These are phyloP conservation scores for Pangasius djambal DNA, from an alignment of 2,797 vertebrate species.

Conservation along the genomic window DNA sequence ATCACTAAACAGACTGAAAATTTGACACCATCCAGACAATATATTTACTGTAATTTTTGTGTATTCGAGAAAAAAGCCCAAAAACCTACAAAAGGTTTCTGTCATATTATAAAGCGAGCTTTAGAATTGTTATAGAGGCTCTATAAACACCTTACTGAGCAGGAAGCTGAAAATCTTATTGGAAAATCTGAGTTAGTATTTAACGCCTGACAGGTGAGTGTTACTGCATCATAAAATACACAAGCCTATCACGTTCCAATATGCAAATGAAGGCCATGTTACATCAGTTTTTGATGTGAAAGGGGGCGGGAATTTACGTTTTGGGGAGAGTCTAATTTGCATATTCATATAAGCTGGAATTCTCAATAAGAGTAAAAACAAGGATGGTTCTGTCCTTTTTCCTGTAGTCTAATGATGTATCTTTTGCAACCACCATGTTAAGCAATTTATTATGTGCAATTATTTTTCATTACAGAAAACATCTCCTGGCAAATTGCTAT, in stretches of 20 bases:
- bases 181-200: background rate
- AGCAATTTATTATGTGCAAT: background rate
- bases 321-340: background rate
- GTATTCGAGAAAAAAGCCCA: background rate
- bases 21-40: too few relatives aligned
- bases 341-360: background rate
- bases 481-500: background rate
- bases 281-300: background rate
- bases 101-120: background rate
- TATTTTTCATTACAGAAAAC: background rate
- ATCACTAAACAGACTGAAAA: background rate
- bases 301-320: background rate
- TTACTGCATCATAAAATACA: background rate
- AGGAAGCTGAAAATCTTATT: background rate
- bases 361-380: background rate
- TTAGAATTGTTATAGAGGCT: background rate
- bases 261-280: background rate
- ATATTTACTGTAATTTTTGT: too few relatives aligned
- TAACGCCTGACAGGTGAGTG: background rate
- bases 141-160: background rate
- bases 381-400: background rate
- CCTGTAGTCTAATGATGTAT: too few relatives aligned
- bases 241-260: background rate
- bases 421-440: background rate
- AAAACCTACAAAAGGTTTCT: background rate